phyloP scores from a whole-genome alignment of 2,113 vertebrate species.

The Girardinichthys multiradiatus region DNA sequence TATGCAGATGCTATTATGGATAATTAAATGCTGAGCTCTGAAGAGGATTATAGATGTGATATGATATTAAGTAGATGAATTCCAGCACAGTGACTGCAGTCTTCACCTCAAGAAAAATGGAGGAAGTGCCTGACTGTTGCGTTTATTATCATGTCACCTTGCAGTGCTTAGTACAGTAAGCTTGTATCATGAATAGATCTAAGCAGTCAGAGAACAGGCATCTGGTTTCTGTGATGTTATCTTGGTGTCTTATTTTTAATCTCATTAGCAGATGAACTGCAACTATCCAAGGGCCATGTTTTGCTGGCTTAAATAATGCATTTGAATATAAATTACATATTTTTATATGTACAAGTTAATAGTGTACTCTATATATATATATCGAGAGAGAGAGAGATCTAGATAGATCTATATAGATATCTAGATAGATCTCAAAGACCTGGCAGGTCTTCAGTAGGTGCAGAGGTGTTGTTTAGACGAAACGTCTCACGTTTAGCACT shows the following conservation, averaged over 20 bases:
- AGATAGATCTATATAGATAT: no score
- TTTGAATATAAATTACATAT: background rate
- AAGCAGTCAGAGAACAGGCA: constrained; percentile 5
- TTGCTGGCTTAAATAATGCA: background rate
- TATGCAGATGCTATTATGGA: constrained; percentile 62
- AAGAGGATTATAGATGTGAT: constrained; percentile 43
- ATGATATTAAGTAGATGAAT: constrained; percentile 52
- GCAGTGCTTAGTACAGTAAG: background rate
- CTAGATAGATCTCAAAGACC: no score
- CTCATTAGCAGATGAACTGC: constrained; percentile 19
- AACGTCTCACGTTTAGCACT: constrained; percentile 15
- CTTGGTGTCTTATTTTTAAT: constrained; percentile 29
- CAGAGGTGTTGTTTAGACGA: constrained; percentile 13
- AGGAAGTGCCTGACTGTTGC: constrained; percentile 24
- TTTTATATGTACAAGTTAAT: background rate
- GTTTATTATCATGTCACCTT: constrained; percentile 19
- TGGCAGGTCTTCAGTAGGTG: background rate
- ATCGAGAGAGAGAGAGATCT: no score
- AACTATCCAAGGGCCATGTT: background rate
- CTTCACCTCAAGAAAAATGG: constrained; percentile 45
- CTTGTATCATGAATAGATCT: constrained; percentile 30
- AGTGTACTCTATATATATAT: background rate
- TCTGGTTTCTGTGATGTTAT: constrained; percentile 29
- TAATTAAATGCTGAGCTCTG: constrained; percentile 57
- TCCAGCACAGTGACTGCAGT: constrained; percentile 40